phyloP scores from a whole-genome alignment of 1,140 invertebrate species.

The Papilio polytes region DNA sequence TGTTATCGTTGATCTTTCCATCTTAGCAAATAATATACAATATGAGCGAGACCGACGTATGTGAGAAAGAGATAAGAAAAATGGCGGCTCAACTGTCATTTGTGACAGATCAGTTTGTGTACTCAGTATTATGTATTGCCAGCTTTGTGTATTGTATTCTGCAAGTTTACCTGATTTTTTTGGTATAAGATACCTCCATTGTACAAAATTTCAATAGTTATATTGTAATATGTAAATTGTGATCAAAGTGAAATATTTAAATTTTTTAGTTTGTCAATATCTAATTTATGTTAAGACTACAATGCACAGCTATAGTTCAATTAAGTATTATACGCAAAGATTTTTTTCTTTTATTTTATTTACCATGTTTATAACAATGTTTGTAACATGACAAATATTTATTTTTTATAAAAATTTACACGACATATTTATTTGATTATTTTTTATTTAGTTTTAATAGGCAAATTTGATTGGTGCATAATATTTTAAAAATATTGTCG shows the following conservation, averaged over 20 bases:
- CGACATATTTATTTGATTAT: slow-evolving; percentile 33
- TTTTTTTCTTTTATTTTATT: slow-evolving; percentile 61
- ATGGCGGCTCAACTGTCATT: not conserved
- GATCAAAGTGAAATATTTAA: slow-evolving; percentile 20
- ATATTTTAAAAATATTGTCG: slow-evolving; percentile 45
- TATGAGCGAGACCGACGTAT: not conserved
- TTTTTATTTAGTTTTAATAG: slow-evolving; percentile 46
- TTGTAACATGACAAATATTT: slow-evolving; percentile 80
- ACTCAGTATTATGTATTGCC: slow-evolving; percentile 21
- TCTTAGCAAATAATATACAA: not conserved
- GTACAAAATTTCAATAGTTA: slow-evolving; percentile 63
- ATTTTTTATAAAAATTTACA: slow-evolving; percentile 60
- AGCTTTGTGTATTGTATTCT: not conserved
- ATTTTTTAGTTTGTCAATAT: slow-evolving; percentile 7
- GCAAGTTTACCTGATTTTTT: slow-evolving; percentile 16
- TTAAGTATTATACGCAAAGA: slow-evolving; percentile 67
- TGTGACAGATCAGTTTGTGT: not conserved
- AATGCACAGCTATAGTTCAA: slow-evolving; percentile 41
- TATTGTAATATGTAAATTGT: slow-evolving; percentile 8
- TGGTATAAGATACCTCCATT: slow-evolving; percentile 69
- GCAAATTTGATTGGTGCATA: slow-evolving; percentile 51
- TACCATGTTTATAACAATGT: slow-evolving; percentile 69
- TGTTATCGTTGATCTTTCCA: not conserved
- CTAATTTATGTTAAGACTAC: slow-evolving; percentile 13
- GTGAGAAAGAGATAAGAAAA: not conserved